These are phyloP conservation scores for Elysia chlorotica DNA, from an alignment of 1,140 invertebrate species.

Conservation along the genomic window DNA sequence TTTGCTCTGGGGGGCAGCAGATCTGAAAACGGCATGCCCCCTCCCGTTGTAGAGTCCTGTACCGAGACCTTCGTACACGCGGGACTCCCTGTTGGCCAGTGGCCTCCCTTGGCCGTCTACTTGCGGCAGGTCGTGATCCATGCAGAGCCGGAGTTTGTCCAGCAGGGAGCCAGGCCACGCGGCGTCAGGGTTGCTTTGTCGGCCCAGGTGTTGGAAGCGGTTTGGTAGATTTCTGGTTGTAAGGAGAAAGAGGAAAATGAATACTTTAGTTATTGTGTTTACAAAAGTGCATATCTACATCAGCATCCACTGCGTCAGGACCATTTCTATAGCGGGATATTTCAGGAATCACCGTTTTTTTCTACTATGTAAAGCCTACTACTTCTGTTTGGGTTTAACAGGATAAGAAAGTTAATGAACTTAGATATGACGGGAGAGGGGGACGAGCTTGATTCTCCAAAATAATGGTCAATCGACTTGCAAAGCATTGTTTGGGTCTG, in stretches of 20 bases:
- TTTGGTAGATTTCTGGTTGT: conserved; percentile 2
- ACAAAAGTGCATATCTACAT: no score
- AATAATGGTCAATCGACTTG: no score
- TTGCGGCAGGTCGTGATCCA: conserved; percentile 39
- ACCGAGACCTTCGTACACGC: conserved; percentile 1
- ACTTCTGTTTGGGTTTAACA: no score
- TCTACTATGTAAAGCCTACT: no score
- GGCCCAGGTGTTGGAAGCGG: neutral
- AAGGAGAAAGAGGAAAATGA: neutral
- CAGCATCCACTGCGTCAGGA: no score
- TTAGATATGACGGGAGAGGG: no score
- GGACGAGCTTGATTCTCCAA: no score
- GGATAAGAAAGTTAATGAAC: no score
- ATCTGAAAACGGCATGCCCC: conserved; percentile 11
- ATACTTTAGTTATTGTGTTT: no score
- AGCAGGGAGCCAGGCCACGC: conserved; percentile 58
- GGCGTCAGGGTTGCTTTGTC: conserved; percentile 32
- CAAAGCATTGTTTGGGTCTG: no score
- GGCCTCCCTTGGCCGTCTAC: conserved; percentile 3
- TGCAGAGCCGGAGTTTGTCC: conserved; percentile 52
- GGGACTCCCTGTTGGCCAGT: conserved; percentile 11
- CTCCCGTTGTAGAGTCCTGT: conserved; percentile 11
- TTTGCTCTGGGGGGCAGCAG: conserved; percentile 8
- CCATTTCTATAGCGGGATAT: no score
- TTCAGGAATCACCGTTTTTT: no score